Evolutionary conservation across 2,797 vertebrate species (phyloP), one percentile per base, ranked within the genome.

Genomic region (Lates japonicus): DNA sequence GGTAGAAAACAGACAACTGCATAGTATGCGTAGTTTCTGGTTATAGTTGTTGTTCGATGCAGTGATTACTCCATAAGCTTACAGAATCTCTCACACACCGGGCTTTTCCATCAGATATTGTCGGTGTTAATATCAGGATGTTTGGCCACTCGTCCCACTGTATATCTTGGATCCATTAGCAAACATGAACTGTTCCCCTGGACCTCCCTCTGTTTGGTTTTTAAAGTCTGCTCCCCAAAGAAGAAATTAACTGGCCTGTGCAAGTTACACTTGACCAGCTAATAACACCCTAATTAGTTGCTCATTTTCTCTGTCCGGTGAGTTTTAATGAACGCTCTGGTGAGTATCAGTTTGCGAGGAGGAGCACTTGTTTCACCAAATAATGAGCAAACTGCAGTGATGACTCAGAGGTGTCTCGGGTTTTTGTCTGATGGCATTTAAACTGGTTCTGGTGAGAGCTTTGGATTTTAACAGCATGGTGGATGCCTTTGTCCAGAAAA

Each of bases 391-490:
- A 64, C 51, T 10, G 58, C 65, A 58, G 52, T 17, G 55, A 48
- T 69, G 67, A 76, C 44, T 78, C 44, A 58, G 61, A 68, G 48
- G 57, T 64, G 48, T 82, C n/a, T 22, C 31, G 5, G 58, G 9
- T 52, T 78, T 35, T 76, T 35, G 11, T 62, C 69, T 71, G 49
- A 67, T 68, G 57, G 29, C 42, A 35, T 76, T 82, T 69, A n/a
- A 76, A 48, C 59, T 51, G 58, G 58, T 58, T 68, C 25, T 60
- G 39, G 29, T 77, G 73, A 66, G 31, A 78, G 14, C 12, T 7
- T 13, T 9, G 2, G 22, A 22, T 75, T 75, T 78, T 33, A 66
- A 61, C 49, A 25, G 37, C 19, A 9, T 2, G n/a, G 2, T 19
- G 14, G 31, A 58, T 49, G 39, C 20, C 54, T 67, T 31, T 3